phyloP scores from a whole-genome alignment of 2,888 invertebrate species.

The Dioctria linearis region DNA sequence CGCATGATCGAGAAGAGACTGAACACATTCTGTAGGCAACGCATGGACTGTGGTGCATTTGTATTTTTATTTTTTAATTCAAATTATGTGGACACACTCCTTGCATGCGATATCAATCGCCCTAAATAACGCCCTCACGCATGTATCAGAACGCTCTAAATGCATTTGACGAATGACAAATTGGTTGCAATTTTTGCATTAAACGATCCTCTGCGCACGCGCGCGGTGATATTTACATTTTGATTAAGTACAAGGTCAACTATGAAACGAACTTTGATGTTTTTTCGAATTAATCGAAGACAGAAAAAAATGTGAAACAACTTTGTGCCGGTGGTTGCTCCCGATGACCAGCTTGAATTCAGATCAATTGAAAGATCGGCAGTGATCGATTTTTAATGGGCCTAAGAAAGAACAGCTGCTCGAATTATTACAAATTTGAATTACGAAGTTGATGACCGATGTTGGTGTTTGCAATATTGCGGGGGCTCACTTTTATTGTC shows the following conservation, averaged over 20 bases:
- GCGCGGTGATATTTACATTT: not conserved
- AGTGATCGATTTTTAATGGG: not conserved
- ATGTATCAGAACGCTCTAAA: not conserved
- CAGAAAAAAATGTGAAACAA: not conserved
- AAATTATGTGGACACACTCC: not conserved
- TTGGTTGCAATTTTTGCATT: not conserved
- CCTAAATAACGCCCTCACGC: conserved; percentile 1
- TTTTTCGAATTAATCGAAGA: not conserved
- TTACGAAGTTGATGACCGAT: no score
- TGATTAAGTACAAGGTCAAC: not conserved
- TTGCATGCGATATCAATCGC: not conserved
- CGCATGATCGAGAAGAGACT: not conserved
- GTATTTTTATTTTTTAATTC: not conserved
- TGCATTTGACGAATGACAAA: not conserved
- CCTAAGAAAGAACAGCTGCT: not conserved
- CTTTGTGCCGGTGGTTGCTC: not conserved
- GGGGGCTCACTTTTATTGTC: no score
- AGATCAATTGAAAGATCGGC: not conserved
- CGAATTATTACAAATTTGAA: not conserved
- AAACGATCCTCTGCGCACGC: not conserved
- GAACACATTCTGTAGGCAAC: not conserved
- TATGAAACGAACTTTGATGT: not conserved
- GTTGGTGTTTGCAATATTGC: no score
- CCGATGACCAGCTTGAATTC: not conserved
- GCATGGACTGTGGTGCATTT: not conserved